Evolutionary conservation across 2,888 invertebrate species (phyloP), one percentile per base, ranked within the genome.

Genomic region (Strigamia transsilvanica): DNA sequence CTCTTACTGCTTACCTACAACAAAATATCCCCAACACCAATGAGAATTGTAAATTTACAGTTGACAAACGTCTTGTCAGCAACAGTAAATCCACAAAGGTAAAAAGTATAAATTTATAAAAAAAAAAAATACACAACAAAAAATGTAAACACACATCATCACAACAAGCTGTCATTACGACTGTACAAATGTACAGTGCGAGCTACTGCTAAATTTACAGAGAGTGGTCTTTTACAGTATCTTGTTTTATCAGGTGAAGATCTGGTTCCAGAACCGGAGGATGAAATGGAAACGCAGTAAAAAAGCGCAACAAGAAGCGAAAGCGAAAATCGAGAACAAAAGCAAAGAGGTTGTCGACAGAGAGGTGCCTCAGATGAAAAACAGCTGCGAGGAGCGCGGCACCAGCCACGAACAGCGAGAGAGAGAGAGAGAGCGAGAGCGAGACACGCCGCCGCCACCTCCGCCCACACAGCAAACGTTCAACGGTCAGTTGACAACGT

Each of bases 231-330:
- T 23, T 23, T 27, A 56, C 56, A 51, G 32, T 83, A 41, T 41
- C 90, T 90, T 82, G 18, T 82, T 82, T 79, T 88, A 86, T 41
- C 91, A 97, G 95, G 97, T 97, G 84, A 97, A 97, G 91, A 97
- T 98, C 86, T 98, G 97, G 98, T 99, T 99, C 89, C 98, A 99
- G 91, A 98, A 98, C 88, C 91, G 98, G 80, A 92, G 98, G 86
- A 98, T 98, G 98, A 98, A 98, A 88, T 98, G 98, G 97, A 99
- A 99, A 88, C 91, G 99, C 13, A 97, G 97, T 84, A 98, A 98
- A 91, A 98, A 98, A 87, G 96, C 96, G 0, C 96, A 96, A 87
- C 94, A 85, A 66, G 87, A 85, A 73, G 80, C 95, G 85, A 96
- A 96, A 88, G 93, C 94, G 15, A 87, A 88, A 82, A 84, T 85